Conservation (phyloP, 35 echinoderm and acorn worm species). For the Acanthaster planci region DNA sequence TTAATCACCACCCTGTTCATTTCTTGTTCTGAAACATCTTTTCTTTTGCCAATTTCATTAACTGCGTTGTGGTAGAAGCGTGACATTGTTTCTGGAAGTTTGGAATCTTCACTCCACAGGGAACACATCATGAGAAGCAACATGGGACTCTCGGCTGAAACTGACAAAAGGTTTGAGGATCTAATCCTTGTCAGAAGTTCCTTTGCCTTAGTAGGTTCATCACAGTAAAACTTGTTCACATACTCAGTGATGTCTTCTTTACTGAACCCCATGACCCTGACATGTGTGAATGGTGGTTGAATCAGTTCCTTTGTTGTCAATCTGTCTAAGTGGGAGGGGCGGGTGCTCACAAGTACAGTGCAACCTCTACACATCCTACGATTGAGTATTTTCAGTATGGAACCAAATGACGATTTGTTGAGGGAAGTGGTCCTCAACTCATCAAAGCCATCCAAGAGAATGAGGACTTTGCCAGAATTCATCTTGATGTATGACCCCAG, state of each 20-base stretch:
- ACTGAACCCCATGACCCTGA: no score
- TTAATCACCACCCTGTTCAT: neutral
- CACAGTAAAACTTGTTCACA: neutral
- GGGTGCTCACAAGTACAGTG: neutral
- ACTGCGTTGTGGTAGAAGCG: neutral
- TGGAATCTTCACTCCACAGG: neutral
- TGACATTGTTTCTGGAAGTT: slow-evolving; percentile 6
- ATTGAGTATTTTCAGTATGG: neutral
- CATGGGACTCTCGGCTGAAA: neutral
- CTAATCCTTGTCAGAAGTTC: neutral
- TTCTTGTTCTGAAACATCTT: neutral
- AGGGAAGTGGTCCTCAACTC: slow-evolving; percentile 7
- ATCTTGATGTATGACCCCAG: neutral
- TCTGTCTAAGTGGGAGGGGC: neutral
- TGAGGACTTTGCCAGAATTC: neutral
- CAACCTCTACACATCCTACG: neutral
- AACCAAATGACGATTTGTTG: neutral
- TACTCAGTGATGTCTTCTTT: no score
- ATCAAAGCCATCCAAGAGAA: slow-evolving; percentile 22
- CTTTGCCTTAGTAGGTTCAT: neutral
- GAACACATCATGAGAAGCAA: neutral
- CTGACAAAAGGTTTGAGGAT: neutral
- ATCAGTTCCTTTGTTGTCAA: neutral
- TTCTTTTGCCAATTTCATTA: neutral
- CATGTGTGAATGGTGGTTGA: no score